Percentiles rank a stretch among this genome's conserved stretches.
Evolutionary conservation across 2,113 vertebrate genomes (phyloP).

Genomic region (Cyphomyrus discorhynchus): DNA sequence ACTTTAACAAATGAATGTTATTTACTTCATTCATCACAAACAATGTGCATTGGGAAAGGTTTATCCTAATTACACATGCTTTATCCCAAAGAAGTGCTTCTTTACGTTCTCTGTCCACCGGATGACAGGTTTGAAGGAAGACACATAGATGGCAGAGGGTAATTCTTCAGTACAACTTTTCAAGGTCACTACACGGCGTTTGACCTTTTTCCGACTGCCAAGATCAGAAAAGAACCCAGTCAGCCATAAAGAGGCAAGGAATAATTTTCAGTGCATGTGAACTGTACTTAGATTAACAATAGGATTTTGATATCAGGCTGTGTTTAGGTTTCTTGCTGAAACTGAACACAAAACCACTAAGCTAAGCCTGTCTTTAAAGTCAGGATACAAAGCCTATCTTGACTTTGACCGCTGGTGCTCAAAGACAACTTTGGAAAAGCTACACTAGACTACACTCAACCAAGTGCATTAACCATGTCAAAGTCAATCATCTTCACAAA

Average conservation of each 20-base stretch:
- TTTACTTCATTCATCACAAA: neutral
- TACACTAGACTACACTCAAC: neutral
- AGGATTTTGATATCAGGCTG: neutral
- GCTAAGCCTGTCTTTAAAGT: neutral
- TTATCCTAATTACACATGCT: neutral
- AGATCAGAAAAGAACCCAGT: neutral
- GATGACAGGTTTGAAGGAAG: neutral
- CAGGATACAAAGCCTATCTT: neutral
- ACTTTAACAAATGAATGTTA: neutral
- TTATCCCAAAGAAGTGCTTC: neutral
- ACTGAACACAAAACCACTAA: neutral
- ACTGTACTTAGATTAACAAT: neutral
- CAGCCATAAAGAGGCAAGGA: neutral
- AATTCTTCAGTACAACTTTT: neutral
- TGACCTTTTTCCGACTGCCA: conserved; percentile 1
- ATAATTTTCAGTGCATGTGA: neutral
- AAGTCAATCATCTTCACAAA: neutral
- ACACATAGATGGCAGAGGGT: neutral
- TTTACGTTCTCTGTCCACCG: neutral
- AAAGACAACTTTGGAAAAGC: neutral
- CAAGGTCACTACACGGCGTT: neutral
- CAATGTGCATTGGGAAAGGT: neutral
- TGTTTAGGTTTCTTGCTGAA: neutral
- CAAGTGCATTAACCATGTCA: neutral
- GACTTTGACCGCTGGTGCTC: neutral